These are phyloP conservation scores for Podabrus alpinus DNA, from an alignment of 2,888 invertebrate genomes.

Conservation along the genomic window DNA sequence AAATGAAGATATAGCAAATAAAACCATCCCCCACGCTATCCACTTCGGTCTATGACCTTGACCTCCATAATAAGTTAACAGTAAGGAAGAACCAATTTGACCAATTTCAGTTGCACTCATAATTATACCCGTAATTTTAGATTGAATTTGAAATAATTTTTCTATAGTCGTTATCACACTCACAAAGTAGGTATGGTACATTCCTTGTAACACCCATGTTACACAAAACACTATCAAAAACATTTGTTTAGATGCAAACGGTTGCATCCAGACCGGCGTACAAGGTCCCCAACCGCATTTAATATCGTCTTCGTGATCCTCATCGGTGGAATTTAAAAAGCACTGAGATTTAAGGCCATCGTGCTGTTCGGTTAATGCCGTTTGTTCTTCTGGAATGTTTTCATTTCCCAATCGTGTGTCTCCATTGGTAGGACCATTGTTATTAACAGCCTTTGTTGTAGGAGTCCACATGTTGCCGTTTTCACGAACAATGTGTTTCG, in stretches of 20 bases:
- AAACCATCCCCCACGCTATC: conserved; percentile 91
- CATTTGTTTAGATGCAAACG: conserved; percentile 83
- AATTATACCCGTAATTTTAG: conserved; percentile 86
- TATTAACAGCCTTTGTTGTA: conserved; percentile 39
- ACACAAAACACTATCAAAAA: conserved; percentile 88
- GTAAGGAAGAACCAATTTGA: conserved; percentile 86
- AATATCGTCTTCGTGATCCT: conserved; percentile 57
- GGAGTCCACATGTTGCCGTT: conserved; percentile 29
- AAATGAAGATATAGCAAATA: conserved; percentile 84
- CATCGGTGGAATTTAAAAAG: conserved; percentile 40
- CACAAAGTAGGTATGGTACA: conserved; percentile 94
- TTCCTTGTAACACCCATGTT: conserved; percentile 86
- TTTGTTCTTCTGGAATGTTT: conserved; percentile 50
- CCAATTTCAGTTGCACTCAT: conserved; percentile 92
- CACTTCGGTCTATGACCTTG: conserved; percentile 91
- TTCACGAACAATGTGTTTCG: not conserved
- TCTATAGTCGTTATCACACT: conserved; percentile 92
- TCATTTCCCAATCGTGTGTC: conserved; percentile 39
- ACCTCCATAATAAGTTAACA: conserved; percentile 88
- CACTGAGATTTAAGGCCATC: conserved; percentile 44
- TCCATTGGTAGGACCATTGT: conserved; percentile 49
- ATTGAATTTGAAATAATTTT: conserved; percentile 89
- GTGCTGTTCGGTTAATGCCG: conserved; percentile 46
- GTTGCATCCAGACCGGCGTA: conserved; percentile 74
- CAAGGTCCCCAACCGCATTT: conserved; percentile 83